Percentiles rank a stretch among this genome's conserved stretches.
Conservation (phyloP, 2,797 vertebrate genomes). For the Pseudochirops cupreus region DNA sequence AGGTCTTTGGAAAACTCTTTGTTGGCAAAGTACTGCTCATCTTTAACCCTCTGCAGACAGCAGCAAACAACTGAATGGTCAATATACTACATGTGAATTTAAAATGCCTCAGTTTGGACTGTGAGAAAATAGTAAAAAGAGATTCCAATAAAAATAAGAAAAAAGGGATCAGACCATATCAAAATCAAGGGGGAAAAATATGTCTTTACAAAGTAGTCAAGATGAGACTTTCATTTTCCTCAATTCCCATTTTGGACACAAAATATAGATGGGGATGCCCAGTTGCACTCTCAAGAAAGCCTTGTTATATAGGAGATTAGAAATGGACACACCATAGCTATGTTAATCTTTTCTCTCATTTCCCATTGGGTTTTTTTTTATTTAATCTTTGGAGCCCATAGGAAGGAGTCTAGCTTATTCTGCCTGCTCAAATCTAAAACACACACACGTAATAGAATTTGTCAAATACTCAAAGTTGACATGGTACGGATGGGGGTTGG, state of each 20-base stretch:
- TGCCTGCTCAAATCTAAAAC: background rate
- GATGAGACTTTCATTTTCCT: background rate
- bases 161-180: background rate
- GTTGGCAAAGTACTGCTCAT: slow-evolving; percentile 23
- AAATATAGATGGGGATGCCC: background rate
- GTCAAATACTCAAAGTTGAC: background rate
- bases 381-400: background rate
- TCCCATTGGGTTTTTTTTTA: slow-evolving; percentile 3
- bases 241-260: background rate
- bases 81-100: slow-evolving; percentile 5
- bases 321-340: background rate
- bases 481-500: background rate
- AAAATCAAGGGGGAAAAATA: background rate
- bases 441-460: background rate
- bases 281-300: background rate
- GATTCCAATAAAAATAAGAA: background rate
- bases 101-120: background rate
- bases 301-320: background rate
- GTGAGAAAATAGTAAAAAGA: background rate
- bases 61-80: slow-evolving; percentile 32
- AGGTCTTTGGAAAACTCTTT: slow-evolving; percentile 65
- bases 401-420: slow-evolving; percentile 2
- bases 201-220: background rate
- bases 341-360: background rate
- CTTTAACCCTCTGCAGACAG: slow-evolving; percentile 36